Conservation (phyloP, 2,797 vertebrate species). For the Lerista edwardsae region DNA sequence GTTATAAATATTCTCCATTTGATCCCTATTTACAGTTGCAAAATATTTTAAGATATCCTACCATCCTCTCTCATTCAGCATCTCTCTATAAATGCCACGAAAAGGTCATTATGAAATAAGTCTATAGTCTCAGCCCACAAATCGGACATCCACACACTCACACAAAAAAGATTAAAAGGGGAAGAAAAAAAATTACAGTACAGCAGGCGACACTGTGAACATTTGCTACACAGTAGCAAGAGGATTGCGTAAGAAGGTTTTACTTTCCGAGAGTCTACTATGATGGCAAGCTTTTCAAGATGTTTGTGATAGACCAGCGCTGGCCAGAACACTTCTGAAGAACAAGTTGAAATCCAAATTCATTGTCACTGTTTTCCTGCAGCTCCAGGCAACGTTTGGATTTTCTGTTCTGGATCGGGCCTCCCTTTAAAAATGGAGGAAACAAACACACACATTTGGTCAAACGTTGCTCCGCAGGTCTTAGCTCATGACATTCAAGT, state of each 20-base stretch:
- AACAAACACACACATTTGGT: background rate
- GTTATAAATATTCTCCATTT: constrained; percentile 90
- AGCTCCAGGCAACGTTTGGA: constrained; percentile 97
- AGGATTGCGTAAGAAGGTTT: constrained; percentile 61
- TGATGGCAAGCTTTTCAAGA: constrained; percentile 84
- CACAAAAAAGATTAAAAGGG: constrained; percentile 75
- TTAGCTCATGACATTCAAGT: background rate
- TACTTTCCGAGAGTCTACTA: constrained; percentile 70
- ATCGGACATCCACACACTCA: constrained; percentile 82
- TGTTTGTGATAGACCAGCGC: constrained; percentile 94
- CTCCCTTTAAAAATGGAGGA: constrained; percentile 82
- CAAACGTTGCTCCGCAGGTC: background rate
- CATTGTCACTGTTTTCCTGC: constrained; percentile 87
- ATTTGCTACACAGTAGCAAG: constrained; percentile 89
- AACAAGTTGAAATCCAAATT: constrained; percentile 93
- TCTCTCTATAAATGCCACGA: constrained; percentile 83
- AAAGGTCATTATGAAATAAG: constrained; percentile 76
- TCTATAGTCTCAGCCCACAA: constrained; percentile 76
- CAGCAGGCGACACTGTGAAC: constrained; percentile 64
- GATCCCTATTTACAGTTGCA: constrained; percentile 89
- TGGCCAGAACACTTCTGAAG: constrained; percentile 96
- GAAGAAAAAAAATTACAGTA: constrained; percentile 74
- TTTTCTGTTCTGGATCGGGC: constrained; percentile 96
- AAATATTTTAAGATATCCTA: constrained; percentile 86
- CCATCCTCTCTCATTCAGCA: constrained; percentile 77